Conservation (phyloP, 2,888 invertebrate genomes). For the Schrankia costaestrigalis region DNA sequence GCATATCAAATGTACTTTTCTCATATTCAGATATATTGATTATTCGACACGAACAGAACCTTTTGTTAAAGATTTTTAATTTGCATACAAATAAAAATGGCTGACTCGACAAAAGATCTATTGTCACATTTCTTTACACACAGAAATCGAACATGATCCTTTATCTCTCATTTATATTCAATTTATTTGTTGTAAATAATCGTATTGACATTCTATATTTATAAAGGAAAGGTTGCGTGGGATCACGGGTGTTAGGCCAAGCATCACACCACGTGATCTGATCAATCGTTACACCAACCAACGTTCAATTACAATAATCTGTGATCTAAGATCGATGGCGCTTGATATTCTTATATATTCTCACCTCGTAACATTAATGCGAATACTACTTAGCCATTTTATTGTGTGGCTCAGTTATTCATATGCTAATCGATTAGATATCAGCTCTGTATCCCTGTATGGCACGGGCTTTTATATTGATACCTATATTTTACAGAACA, state of each 20-base stretch:
- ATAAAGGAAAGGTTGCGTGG: slow-evolving; percentile 74
- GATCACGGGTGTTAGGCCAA: slow-evolving; percentile 39
- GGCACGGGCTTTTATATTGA: no score
- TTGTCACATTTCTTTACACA: slow-evolving; percentile 71
- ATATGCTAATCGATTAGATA: no score
- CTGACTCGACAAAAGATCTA: slow-evolving; percentile 72
- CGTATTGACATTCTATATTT: slow-evolving; percentile 75
- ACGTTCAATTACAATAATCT: slow-evolving; percentile 25
- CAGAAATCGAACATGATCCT: slow-evolving; percentile 64
- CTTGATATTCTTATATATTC: slow-evolving; percentile 6
- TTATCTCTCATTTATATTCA: slow-evolving; percentile 77
- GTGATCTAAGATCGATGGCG: slow-evolving; percentile 11
- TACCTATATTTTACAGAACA: no score
- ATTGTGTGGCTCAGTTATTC: not conserved
- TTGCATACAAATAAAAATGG: slow-evolving; percentile 77
- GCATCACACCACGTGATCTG: no score
- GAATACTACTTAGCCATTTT: slow-evolving; percentile 1
- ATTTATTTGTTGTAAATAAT: slow-evolving; percentile 72
- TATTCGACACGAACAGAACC: slow-evolving; percentile 45
- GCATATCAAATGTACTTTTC: slow-evolving; percentile 35
- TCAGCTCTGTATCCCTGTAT: no score
- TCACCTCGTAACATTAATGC: slow-evolving; percentile 2
- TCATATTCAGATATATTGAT: slow-evolving; percentile 41
- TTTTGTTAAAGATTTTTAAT: slow-evolving; percentile 57
- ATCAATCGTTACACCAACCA: slow-evolving; percentile 43